Base-by-base conservation (phyloP, 92 coral and sea anemone genomes). In the Pocillopora meandrina region DNA sequence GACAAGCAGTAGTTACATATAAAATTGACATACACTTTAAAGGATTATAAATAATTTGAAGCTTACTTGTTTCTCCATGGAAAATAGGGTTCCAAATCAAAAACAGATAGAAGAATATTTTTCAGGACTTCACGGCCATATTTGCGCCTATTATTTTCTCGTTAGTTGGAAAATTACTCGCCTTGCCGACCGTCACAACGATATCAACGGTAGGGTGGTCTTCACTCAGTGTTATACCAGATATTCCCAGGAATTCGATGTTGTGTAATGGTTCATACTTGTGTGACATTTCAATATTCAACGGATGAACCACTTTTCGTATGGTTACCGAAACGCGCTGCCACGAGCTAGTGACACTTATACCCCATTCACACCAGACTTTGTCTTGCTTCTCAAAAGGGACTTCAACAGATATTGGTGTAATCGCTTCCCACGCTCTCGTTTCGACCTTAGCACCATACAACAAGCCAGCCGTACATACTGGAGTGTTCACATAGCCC, bases 81-180 rank as follows among this genome's bases (percentile, higher is more conserved):
- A 31, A 8, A 20, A 9, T 23, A 69, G 42, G 15, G 36, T 31
- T 69, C 74, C 74, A 69, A 69, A 69, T 69, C 74, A 69, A 69
- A 16, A 69, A 36, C 12, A 26, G 74, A 69, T 34, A 26, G 18
- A 49, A 20, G 31, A 23, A 0, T 69, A 23, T 20, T 6, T 49
- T 26, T 20, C 74, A 1, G 12, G 74, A 69, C 74, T 69, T 69
- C 33, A 69, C 42, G 15, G 56, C 74, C 42, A 69, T 69, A 69
- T 18, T 69, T 69, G 74, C 74, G 42, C 14, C 82, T 72, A 66
- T 9, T 67, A 26, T 23, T 67, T 26, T 35, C 72, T 67, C 26
- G 33, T 67, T 67, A 35, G 19, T 12, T 1, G 72, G 72, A 11
- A 67, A 26, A 67, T n/a, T 67, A 67, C 21, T 67, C 26, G 34